phyloP scores from a whole-genome alignment of 2,113 vertebrate species.

The Chroicocephalus ridibundus region DNA sequence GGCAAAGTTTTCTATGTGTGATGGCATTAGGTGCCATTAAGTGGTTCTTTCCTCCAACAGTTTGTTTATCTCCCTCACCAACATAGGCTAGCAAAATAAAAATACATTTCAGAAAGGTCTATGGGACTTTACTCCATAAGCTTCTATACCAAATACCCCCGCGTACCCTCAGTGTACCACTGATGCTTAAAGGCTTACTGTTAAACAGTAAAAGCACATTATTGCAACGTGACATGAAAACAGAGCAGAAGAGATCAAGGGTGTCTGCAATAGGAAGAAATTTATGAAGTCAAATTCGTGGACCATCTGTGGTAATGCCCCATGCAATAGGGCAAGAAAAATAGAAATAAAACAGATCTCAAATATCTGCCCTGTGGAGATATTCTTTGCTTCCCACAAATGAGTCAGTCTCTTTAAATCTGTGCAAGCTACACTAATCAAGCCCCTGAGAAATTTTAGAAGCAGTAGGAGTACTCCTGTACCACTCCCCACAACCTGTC shows the following conservation, averaged over 20 bases:
- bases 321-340: background rate
- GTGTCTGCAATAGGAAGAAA: background rate
- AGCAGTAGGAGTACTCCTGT: background rate
- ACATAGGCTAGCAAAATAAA: background rate
- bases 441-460: conserved; percentile 2
- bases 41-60: background rate
- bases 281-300: background rate
- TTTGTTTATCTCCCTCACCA: background rate
- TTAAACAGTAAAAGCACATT: background rate
- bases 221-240: background rate
- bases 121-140: background rate
- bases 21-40: background rate
- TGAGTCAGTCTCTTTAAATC: background rate
- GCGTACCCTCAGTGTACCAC: background rate
- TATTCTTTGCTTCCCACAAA: background rate
- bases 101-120: background rate
- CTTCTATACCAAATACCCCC: background rate
- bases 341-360: background rate
- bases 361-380: background rate
- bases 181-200: background rate
- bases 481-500: background rate
- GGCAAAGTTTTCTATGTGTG: background rate
- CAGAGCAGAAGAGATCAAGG: background rate
- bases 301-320: background rate
- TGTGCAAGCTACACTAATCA: background rate